Evolutionary conservation across 1,140 invertebrate genomes (phyloP).

Genomic region (Drosophila chauvacae): DNA sequence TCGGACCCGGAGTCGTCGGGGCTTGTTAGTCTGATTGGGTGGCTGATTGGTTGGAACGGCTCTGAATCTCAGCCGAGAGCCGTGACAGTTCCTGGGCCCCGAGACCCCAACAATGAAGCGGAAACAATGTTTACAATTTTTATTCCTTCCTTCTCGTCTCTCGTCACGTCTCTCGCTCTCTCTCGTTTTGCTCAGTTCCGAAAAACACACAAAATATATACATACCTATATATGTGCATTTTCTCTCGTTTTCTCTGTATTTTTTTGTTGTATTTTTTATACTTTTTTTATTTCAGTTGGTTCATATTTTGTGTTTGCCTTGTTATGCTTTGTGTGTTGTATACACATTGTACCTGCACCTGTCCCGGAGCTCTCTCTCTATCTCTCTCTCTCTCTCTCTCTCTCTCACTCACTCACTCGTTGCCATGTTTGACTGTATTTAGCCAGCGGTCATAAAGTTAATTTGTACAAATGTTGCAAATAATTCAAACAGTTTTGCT

Average conservation of each 20-base stretch:
- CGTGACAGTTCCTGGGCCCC: conserved; percentile 58
- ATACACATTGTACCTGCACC: conserved; percentile 71
- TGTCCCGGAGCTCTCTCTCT: conserved; percentile 18
- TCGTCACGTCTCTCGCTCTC: background rate
- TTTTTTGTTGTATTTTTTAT: conserved; percentile 14
- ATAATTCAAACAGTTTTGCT: conserved; percentile 73
- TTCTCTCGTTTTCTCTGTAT: conserved; percentile 9
- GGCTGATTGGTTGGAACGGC: conserved; percentile 72
- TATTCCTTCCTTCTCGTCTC: conserved; percentile 18
- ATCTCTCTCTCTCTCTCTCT: conserved; percentile 2
- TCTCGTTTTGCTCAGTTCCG: conserved; percentile 16
- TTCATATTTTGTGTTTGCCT: conserved; percentile 71
- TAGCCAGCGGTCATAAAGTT: conserved; percentile 82
- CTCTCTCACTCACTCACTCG: background rate
- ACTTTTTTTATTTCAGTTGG: conserved; percentile 33
- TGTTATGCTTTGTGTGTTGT: conserved; percentile 82
- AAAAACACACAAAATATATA: conserved; percentile 44
- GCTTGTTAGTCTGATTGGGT: conserved; percentile 81
- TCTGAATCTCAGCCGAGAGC: conserved; percentile 51
- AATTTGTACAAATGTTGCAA: conserved; percentile 82
- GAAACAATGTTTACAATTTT: conserved; percentile 81
- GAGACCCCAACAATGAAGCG: conserved; percentile 72
- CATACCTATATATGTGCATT: conserved; percentile 28
- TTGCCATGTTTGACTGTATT: conserved; percentile 79
- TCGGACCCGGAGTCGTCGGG: conserved; percentile 10